These are phyloP conservation scores for Parambassis ranga DNA, from an alignment of 2,797 vertebrate species.

Conservation along the genomic window DNA sequence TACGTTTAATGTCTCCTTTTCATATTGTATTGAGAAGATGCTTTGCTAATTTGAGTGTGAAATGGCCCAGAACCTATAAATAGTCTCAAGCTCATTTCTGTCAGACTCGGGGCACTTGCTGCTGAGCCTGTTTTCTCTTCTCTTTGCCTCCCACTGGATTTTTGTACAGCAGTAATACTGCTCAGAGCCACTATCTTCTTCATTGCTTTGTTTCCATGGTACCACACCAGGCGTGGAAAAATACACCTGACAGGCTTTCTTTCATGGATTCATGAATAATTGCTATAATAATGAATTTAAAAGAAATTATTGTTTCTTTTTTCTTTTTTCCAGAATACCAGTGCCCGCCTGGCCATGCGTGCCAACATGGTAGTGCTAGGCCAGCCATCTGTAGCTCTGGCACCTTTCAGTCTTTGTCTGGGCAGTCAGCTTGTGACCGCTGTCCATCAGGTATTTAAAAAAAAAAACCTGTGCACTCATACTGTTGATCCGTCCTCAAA, in stretches of 20 bases:
- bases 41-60: constrained; percentile 56
- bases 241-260: neutral
- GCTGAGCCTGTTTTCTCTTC: constrained; percentile 29
- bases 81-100: constrained; percentile 32
- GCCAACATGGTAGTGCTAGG: constrained; percentile 73
- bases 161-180: constrained; percentile 2
- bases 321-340: constrained; percentile 69
- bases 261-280: neutral
- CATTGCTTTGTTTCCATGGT: constrained; percentile 32
- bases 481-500: neutral
- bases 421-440: constrained; percentile 69
- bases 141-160: constrained; percentile 38
- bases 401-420: constrained; percentile 83
- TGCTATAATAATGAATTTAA: neutral
- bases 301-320: too few species aligned
- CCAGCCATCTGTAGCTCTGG: constrained; percentile 82
- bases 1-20: constrained; percentile 9
- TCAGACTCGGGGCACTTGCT: constrained; percentile 43
- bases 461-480: neutral
- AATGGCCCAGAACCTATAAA: constrained; percentile 58
- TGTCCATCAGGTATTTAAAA: constrained; percentile 76
- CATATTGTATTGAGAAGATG: neutral
- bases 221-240: constrained; percentile 1
- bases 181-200: constrained; percentile 1
- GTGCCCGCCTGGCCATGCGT: constrained; percentile 80